A percentile compares a stretch with the other conserved stretches of the same genome.
phyloP scores from a whole-genome alignment of 1,140 invertebrate species.

The Bactericera cockerelli region DNA sequence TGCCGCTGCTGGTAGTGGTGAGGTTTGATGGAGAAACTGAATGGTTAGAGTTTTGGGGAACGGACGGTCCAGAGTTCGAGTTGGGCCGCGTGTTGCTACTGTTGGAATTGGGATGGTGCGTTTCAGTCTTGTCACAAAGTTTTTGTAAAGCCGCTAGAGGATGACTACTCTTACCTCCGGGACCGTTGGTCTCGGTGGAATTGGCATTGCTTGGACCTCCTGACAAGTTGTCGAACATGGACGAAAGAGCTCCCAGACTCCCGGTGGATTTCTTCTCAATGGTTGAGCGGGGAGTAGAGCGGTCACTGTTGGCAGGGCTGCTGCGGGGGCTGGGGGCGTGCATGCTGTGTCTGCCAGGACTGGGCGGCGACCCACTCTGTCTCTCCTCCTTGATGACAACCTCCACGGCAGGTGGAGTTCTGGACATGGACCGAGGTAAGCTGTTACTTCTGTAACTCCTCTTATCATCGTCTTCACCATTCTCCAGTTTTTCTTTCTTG shows the following conservation, averaged over 20 bases:
- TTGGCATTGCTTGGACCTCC: constrained; percentile 32
- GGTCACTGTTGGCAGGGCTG: constrained; percentile 54
- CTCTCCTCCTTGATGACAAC: constrained; percentile 32
- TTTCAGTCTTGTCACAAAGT: constrained; percentile 86
- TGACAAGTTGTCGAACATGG: constrained; percentile 74
- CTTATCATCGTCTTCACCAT: constrained; percentile 29
- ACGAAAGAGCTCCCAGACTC: constrained; percentile 66
- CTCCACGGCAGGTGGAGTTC: constrained; percentile 35
- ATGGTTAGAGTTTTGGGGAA: background rate
- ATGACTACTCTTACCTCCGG: constrained; percentile 54
- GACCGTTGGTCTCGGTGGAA: constrained; percentile 32
- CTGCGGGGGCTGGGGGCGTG: constrained; percentile 37
- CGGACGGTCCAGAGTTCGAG: constrained; percentile 9
- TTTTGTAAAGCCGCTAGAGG: constrained; percentile 86
- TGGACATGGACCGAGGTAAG: constrained; percentile 19
- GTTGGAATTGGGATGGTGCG: constrained; percentile 30
- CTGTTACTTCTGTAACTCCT: constrained; percentile 18
- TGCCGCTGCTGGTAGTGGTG: constrained; percentile 26
- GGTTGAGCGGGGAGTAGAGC: constrained; percentile 51
- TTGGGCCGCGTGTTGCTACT: constrained; percentile 1
- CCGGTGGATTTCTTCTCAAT: constrained; percentile 48
- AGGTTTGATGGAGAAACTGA: background rate
- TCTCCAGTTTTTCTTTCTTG: constrained; percentile 33
- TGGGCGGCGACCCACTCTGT: constrained; percentile 22
- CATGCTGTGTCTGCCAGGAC: constrained; percentile 2